Evolutionary conservation across 2,797 vertebrate genomes (phyloP), one percentile per base, ranked within the genome.

Genomic region (Heliangelus exortis): DNA sequence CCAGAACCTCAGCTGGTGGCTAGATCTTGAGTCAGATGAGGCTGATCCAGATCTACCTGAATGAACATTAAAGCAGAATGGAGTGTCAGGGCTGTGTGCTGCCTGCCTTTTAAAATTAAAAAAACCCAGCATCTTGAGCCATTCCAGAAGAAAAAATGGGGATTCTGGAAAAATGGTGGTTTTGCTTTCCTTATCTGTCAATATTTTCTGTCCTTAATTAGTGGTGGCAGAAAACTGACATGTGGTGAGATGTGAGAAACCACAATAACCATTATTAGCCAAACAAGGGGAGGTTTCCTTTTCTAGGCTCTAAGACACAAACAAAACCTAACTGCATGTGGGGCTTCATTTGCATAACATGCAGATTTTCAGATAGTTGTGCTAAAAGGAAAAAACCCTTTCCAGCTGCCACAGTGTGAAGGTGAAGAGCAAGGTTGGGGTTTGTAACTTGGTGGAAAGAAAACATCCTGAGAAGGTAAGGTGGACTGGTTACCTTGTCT

Each of bases 251-350:
- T 54, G 66, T 87, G 80, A 67, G 48, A 96, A 97, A 90, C 96
- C 97, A 69, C 96, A 95, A 28, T 55, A 79, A 84, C 95, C 92
- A 29, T 95, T 95, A 94, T 68, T 85, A 90, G 75, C 47, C 82
- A 75, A 94, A 81, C 0, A 6, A 92, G 81, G 79, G n/a, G 59
- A 85, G 62, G 62, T 91, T 96, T 96, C 78, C 92, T 92, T 92
- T 92, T 90, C 55, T 23, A 68, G 61, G 76, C 45, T 84, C 39
- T 78, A 86, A 59, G 53, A 36, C 16, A 86, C 2, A 71, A 88
- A 45, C 34, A 61, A 78, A 87, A 69, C 7, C 19, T 31, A 25
- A 16, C 53, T 79, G 25, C 43, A 18, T 53, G 57, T n/a, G 61
- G 62, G 21, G 39, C 14, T 91, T 79, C 34, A 91, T 94, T 85